Conservation (phyloP, 92 coral and sea anemone species). For the Zoanthus solanderi region DNA sequence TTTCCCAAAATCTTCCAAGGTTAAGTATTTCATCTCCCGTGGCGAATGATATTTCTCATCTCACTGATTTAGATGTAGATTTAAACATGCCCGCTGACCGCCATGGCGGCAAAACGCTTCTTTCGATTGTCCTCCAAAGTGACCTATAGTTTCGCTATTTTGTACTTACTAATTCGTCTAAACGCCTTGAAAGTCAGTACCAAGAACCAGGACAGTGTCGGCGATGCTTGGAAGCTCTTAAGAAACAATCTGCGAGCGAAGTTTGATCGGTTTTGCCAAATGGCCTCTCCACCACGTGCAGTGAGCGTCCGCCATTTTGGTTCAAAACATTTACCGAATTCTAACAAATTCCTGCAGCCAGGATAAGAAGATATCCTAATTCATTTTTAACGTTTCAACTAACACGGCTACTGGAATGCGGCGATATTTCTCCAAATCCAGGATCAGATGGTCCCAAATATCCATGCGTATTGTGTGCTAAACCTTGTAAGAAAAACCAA, state of each 20-base stretch:
- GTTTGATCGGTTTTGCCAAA: conserved; percentile 1
- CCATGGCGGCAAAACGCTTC: conserved; percentile 5
- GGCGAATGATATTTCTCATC: conserved; percentile 57
- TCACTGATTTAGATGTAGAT: conserved; percentile 64
- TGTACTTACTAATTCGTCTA: conserved; percentile 3
- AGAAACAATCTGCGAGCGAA: conserved; percentile 12
- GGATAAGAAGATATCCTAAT: conserved; percentile 21
- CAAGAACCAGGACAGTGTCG: conserved; percentile 17
- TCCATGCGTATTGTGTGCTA: conserved; percentile 6
- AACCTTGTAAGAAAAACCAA: conserved; percentile 28
- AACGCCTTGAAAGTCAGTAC: conserved; percentile 16
- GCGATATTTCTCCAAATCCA: conserved; percentile 38
- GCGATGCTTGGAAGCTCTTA: background rate
- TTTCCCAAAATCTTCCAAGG: conserved; percentile 17
- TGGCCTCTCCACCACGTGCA: conserved; percentile 1
- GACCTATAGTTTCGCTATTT: conserved; percentile 12
- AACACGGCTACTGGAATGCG: conserved; percentile 23
- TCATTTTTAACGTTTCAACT: conserved; percentile 22
- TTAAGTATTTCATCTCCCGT: conserved; percentile 39
- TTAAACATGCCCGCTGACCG: conserved; percentile 14
- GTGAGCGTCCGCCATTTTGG: conserved; percentile 20
- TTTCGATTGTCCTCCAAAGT: conserved; percentile 8
- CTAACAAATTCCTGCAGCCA: conserved; percentile 16
- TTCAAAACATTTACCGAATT: background rate
- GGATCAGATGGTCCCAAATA: conserved; percentile 17